Base-by-base conservation (phyloP, 2,113 vertebrate species). In the Cisticola juncidis region DNA sequence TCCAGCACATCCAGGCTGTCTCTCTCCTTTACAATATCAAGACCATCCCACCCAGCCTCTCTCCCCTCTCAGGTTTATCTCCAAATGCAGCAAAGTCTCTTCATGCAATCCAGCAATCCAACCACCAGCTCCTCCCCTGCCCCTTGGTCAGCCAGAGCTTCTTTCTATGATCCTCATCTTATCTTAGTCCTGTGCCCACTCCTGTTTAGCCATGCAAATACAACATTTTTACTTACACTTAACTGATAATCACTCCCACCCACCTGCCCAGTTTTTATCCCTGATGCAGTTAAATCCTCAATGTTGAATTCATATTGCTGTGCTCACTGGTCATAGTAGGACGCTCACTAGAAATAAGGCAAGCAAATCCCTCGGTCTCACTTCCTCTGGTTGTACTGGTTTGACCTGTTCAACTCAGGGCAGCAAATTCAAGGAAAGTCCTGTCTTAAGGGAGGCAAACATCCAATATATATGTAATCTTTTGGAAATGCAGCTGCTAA, bases 371-470 rank as follows among this genome's bases (percentile, higher is more conserved):
- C 58, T 48, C 4, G 5, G 60, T 68, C 48, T 84, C 56, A 18
- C 29, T 38, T 88, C 44, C 33, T 60, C 44, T 36, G n/a, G 60
- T 44, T 91, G 72, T n/a, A 81, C 53, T 89, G 40, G 40, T 71
- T 76, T 91, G 53, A 84, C 61, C 61, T 57, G 28, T 58, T 44
- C 76, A 78, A 58, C 50, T 86, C 20, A 14, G 24, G 88, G 48
- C 23, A 80, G 57, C n/a, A 88, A 84, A 89, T 89, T 71, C 86
- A 94, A 95, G 65, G 51, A 54, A 92, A 91, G 57, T 45, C 57
- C 48, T 38, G 2, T 76, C 62, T 36, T 61, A 9, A 68, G 28
- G 11, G 18, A 91, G 66, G 69, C 36, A 89, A 88, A 69, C 42
- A 90, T 77, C 53, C 89, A 87, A 53, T 36, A 83, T 42, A 76